Percentiles rank a stretch among this genome's conserved stretches.
These are phyloP conservation scores for Scaptomyza reducta DNA, from an alignment of 2,888 invertebrate species.

Conservation along the genomic window DNA sequence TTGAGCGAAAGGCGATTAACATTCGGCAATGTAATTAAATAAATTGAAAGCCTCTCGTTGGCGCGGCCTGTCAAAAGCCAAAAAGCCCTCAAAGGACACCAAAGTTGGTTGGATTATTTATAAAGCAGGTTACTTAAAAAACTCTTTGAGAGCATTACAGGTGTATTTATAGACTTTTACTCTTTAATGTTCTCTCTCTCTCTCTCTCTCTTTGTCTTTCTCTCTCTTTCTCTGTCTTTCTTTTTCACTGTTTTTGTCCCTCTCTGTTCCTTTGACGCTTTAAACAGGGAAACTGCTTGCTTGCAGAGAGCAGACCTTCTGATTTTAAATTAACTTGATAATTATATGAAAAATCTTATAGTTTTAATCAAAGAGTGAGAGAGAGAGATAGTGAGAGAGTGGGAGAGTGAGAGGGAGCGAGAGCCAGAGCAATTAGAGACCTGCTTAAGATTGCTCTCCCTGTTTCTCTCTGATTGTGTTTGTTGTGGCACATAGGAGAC, in stretches of 20 bases:
- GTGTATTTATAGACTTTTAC: slow-evolving; percentile 11
- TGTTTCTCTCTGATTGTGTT: background rate
- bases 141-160: slow-evolving; percentile 18
- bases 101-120: background rate
- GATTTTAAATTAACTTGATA: slow-evolving; percentile 28
- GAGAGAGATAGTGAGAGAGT: background rate
- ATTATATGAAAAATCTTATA: slow-evolving; percentile 50
- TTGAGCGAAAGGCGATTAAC: background rate
- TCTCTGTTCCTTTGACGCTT: slow-evolving; percentile 27
- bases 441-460: slow-evolving; percentile 41
- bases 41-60: slow-evolving; percentile 7
- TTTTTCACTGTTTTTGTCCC: too few relatives aligned
- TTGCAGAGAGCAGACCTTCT: background rate
- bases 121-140: slow-evolving; percentile 4
- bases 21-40: slow-evolving; percentile 1
- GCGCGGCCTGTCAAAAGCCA: background rate
- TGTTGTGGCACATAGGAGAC: slow-evolving; percentile 4
- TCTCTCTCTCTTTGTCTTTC: background rate
- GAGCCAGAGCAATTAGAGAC: slow-evolving; percentile 38
- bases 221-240: background rate
- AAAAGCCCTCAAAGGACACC: background rate
- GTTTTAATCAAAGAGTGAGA: slow-evolving; percentile 7
- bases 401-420: background rate
- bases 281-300: background rate
- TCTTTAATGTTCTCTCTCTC: background rate